Percentiles rank a stretch among this genome's conserved stretches.
Conservation (phyloP, 2,113 vertebrate genomes). For the Cebidichthys violaceus region DNA sequence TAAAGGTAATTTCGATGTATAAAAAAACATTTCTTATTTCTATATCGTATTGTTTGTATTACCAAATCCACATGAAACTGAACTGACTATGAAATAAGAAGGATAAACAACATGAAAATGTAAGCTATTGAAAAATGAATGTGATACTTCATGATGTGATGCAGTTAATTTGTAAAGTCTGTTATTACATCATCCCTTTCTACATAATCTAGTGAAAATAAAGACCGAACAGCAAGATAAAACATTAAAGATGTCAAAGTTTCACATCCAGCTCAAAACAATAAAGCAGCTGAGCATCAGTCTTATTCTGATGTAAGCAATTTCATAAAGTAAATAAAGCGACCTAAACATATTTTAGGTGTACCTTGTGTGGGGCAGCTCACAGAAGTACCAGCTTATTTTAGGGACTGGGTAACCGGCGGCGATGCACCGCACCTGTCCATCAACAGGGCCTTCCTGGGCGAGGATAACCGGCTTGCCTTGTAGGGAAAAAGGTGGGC, state of each 20-base stretch:
- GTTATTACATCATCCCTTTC: neutral
- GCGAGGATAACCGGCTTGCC: constrained; percentile 93
- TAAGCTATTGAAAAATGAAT: neutral
- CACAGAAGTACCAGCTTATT: constrained; percentile 95
- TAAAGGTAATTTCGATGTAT: neutral
- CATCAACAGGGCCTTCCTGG: constrained; percentile 88
- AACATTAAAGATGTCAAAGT: neutral
- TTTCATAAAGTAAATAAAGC: neutral
- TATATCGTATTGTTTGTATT: neutral
- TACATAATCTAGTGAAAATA: neutral
- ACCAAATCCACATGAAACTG: neutral
- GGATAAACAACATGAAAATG: neutral
- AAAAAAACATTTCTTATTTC: neutral
- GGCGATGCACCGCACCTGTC: constrained; percentile 92
- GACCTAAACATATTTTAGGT: neutral
- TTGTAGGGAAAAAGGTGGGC: constrained; percentile 57
- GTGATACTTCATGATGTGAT: neutral
- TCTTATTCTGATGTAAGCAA: neutral
- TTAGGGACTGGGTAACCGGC: constrained; percentile 92
- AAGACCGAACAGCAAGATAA: neutral
- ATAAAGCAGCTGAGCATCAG: neutral
- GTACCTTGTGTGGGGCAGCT: constrained; percentile 89
- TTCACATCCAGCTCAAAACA: neutral
- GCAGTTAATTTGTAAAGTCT: neutral
- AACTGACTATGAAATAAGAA: neutral